Evolutionary conservation across 2,888 invertebrate species (phyloP).

Genomic region (Elmis aenea): DNA sequence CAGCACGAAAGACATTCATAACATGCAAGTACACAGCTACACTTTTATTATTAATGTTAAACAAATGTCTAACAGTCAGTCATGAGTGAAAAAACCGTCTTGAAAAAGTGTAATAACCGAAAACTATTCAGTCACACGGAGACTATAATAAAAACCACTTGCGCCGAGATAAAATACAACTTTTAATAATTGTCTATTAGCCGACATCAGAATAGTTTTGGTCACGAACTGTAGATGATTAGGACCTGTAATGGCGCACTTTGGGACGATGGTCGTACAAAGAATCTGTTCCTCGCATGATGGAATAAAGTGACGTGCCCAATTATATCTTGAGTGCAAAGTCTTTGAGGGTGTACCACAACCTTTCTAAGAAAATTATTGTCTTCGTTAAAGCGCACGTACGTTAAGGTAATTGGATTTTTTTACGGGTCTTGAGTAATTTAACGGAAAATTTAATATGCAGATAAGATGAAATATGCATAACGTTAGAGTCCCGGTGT

Average conservation of each 20-base stretch:
- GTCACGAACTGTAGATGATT: constrained; percentile 36
- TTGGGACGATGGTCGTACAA: constrained; percentile 31
- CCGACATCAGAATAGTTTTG: constrained; percentile 32
- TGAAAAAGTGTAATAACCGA: too few relatives aligned
- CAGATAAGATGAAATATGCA: too few relatives aligned
- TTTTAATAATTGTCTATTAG: constrained; percentile 33
- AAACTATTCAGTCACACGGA: too few relatives aligned
- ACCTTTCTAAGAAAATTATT: constrained; percentile 5
- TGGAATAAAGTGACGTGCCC: constrained; percentile 32
- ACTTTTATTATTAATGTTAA: too few relatives aligned
- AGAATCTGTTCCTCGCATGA: constrained; percentile 35
- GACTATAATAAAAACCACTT: neutral
- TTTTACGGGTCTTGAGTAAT: too few relatives aligned
- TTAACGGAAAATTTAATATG: too few relatives aligned
- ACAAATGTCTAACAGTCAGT: too few relatives aligned
- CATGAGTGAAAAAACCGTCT: too few relatives aligned
- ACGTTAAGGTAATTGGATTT: constrained; percentile 7
- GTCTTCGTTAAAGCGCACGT: constrained; percentile 10
- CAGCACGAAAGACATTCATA: too few relatives aligned
- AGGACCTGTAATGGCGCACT: constrained; percentile 36
- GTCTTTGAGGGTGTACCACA: constrained; percentile 17
- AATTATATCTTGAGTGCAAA: constrained; percentile 34
- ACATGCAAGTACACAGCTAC: too few relatives aligned
- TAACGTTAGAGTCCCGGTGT: too few relatives aligned
- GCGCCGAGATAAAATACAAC: constrained; percentile 14